Evolutionary conservation across 2,797 vertebrate genomes (phyloP).

Genomic region (Poeciliopsis turneri): DNA sequence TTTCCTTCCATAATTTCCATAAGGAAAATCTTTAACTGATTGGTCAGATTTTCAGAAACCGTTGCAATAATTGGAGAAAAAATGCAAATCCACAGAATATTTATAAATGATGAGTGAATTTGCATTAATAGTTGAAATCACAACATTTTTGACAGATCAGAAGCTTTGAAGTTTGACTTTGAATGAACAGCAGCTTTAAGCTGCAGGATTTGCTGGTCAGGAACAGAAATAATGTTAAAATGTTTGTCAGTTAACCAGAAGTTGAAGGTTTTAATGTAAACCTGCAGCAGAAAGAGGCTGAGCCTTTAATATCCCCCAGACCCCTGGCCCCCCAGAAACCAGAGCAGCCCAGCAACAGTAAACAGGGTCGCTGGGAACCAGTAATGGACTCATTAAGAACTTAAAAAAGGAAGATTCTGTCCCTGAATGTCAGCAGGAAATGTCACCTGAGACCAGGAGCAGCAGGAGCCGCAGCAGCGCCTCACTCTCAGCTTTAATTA

Average conservation of each 20-base stretch:
- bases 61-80: too few relatives aligned
- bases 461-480: slow-evolving; percentile 15
- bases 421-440: slow-evolving; percentile 26
- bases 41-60: too few relatives aligned
- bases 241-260: not conserved
- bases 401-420: slow-evolving; percentile 6
- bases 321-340: not conserved
- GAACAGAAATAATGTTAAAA: not conserved
- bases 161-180: too few relatives aligned
- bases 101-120: too few relatives aligned
- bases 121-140: too few relatives aligned
- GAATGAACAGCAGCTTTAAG: not conserved
- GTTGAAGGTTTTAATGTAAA: not conserved
- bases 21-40: too few relatives aligned
- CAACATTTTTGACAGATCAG: too few relatives aligned
- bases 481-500: slow-evolving; percentile 40
- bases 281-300: not conserved
- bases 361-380: slow-evolving; percentile 9
- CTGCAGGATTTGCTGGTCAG: not conserved
- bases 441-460: slow-evolving; percentile 10
- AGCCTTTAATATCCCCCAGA: not conserved
- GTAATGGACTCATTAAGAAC: slow-evolving; percentile 7
- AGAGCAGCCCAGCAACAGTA: not conserved
- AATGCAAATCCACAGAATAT: too few relatives aligned
- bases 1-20: too few relatives aligned